Conservation (phyloP, 2,888 invertebrate species). For the Hypsopygia costalis region DNA sequence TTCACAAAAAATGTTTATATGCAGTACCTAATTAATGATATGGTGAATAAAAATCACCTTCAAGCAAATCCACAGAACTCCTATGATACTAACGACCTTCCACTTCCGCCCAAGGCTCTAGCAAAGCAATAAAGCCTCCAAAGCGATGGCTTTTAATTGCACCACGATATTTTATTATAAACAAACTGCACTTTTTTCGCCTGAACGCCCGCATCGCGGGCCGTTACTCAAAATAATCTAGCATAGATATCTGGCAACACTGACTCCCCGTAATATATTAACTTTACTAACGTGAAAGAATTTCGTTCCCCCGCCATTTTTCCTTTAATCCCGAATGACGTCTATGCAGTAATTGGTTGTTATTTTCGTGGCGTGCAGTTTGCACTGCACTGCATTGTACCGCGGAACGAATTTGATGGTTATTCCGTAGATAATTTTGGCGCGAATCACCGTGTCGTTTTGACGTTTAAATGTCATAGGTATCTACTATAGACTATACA, state of each 20-base stretch:
- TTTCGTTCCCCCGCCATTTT: conserved; percentile 37
- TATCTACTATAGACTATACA: background rate
- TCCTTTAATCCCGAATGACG: conserved; percentile 48
- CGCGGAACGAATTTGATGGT: conserved; percentile 2
- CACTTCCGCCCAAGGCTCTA: conserved; percentile 6
- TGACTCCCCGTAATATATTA: conserved; percentile 57
- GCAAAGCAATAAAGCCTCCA: conserved; percentile 9
- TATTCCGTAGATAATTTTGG: background rate
- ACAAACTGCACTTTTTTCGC: conserved; percentile 56
- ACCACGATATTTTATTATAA: conserved; percentile 68
- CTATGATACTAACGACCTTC: conserved; percentile 5
- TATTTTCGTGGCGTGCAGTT: conserved; percentile 14
- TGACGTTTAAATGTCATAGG: background rate
- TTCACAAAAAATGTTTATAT: too few relatives aligned
- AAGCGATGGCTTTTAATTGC: conserved; percentile 64
- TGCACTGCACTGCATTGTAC: conserved; percentile 7
- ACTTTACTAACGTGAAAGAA: conserved; percentile 54
- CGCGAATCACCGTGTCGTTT: background rate
- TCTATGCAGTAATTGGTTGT: conserved; percentile 16
- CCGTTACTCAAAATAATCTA: conserved; percentile 78
- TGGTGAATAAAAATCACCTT: background rate
- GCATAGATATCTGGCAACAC: conserved; percentile 62
- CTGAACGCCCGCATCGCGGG: conserved; percentile 36
- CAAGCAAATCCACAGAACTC: background rate
- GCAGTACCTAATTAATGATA: too few relatives aligned